Base-by-base conservation (phyloP, 1,140 invertebrate genomes). In the Cryptotermes secundus region DNA sequence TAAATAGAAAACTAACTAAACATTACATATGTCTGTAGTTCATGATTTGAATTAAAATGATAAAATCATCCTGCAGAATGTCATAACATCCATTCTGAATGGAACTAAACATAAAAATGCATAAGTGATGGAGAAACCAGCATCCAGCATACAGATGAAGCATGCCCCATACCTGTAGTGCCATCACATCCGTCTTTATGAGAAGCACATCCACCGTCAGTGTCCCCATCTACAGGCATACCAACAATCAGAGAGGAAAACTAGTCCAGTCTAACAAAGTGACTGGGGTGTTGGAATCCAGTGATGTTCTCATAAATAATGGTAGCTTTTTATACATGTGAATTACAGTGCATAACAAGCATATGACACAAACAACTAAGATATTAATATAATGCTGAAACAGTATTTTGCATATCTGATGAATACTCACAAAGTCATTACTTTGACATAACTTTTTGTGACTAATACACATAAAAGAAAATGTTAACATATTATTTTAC, bases 161-260 rank as follows among this genome's bases (percentile, higher is more conserved):
- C 83, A 80, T 84, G 83, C 83, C 83, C 87, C 87, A 89, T 94
- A 95, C 94, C 95, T 96, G 95, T 94, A 91, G 95, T 95, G 91
- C 95, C 95, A 92, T 96, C 95, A 93, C 95, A 96, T 92, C 95
- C 95, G 90, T 96, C 95, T 89, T 95, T 94, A 91, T 96, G 95
- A 90, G 95, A 95, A 88, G 95, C 93, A 92, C 95, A 96, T 92
- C 95, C 95, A 91, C 93, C 93, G 91, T 95, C 95, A 90, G 93
- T 92, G 90, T 94, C 88, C 72, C 87, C 86, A 84, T 88, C 94
- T 94, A 92, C 86, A 86, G 84, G 86, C 79, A 87, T 85, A 86
- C 42, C 82, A 79, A 85, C 38, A 85, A 85, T 79, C 65, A 85
- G 19, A 85, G 24, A 85, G 31, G 36, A 42, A 83, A 83, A 79